Evolutionary conservation across 2,113 vertebrate species (phyloP).

Genomic region (Petroica traversi): DNA sequence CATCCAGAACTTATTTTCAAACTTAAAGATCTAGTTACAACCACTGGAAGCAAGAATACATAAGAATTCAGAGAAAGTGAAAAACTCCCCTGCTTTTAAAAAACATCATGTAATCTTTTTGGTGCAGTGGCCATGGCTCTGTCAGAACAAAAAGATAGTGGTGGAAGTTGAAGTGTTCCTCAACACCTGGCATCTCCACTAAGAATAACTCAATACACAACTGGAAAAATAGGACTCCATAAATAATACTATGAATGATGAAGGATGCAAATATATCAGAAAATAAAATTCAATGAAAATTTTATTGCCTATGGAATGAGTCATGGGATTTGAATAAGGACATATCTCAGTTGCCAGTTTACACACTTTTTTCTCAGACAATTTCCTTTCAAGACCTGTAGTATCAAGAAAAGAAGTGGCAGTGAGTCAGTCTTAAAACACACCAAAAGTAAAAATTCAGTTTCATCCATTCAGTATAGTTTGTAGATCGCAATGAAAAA

Average conservation of each 20-base stretch:
- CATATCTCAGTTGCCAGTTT: background rate
- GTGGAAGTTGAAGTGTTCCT: background rate
- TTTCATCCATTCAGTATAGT: background rate
- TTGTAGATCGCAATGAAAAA: background rate
- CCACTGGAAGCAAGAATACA: background rate
- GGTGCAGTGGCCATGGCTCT: background rate
- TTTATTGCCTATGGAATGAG: background rate
- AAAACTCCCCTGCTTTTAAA: background rate
- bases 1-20: background rate
- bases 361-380: background rate
- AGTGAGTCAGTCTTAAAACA: background rate
- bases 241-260: background rate
- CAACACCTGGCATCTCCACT: background rate
- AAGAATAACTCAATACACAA: background rate
- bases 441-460: background rate
- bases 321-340: background rate
- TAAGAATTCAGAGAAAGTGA: background rate
- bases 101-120: background rate
- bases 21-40: background rate
- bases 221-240: background rate
- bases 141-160: rapidly evolving
- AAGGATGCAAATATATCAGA: background rate
- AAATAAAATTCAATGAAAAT: background rate
- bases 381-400: background rate
- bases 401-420: background rate